Evolutionary conservation across 2,113 vertebrate species (phyloP).

Genomic region (Eudyptes chrysolophus): DNA sequence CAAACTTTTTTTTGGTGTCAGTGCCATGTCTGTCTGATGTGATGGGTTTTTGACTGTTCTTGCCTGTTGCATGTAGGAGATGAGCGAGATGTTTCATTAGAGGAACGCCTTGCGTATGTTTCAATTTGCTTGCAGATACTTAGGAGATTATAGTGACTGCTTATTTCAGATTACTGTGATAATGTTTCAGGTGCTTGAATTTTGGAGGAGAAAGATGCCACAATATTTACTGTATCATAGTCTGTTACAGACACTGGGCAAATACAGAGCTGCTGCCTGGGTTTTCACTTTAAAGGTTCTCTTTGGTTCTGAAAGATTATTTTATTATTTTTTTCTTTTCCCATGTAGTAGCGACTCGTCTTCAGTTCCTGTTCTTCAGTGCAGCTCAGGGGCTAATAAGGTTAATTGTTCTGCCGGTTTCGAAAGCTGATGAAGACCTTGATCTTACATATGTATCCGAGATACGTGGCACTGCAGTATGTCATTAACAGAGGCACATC

Average conservation of each 20-base stretch:
- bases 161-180: neutral
- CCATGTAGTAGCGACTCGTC: neutral
- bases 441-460: neutral
- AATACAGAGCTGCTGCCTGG: neutral
- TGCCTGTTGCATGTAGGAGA: neutral
- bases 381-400: neutral
- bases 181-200: neutral
- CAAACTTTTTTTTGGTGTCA: neutral
- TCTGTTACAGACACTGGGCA: neutral
- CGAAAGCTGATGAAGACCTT: neutral
- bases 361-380: constrained; percentile 9
- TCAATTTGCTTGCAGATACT: neutral
- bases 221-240: neutral
- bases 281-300: neutral
- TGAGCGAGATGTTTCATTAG: neutral
- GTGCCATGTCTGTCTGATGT: neutral
- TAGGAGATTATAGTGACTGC: neutral
- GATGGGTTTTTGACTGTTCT: neutral
- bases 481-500: neutral
- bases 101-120: neutral
- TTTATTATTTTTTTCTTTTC: neutral
- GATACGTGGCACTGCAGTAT: accelerated
- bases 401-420: constrained; percentile 19
- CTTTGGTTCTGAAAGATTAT: neutral
- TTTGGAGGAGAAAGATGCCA: neutral